Evolutionary conservation across 2,113 vertebrate genomes (phyloP), one percentile per base, ranked within the genome.

Genomic region (Thomomys bottae): DNA sequence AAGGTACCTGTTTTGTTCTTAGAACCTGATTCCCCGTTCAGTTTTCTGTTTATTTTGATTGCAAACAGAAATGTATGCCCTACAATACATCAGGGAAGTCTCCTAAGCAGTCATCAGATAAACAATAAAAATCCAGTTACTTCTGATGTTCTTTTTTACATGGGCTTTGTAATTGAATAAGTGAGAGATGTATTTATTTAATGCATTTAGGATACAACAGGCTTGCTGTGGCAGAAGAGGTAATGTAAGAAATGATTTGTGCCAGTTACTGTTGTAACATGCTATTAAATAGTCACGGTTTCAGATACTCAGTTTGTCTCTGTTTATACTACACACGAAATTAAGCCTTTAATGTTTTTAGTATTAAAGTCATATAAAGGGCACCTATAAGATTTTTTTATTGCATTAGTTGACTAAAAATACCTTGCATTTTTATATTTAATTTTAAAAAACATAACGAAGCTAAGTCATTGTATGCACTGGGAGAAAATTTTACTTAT

Each of bases 51-150:
- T 89, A 78, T 93, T 42, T 70, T 45, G 57, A 92, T 42, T 92
- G 84, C 87, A 89, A 6, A 73, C 93, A 86, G 77, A 92, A 92
- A 34, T 26, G 30, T 70, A 84, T 63, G 49, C 32, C 59, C 20
- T 76, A 20, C 28, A 14, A 14, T 21, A 12, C 34, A 81, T 85
- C 0, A 7, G 91, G 89, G 71, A 54, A 2, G 84, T 45, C 67
- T 95, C 81, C 87, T 90, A 93, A 96, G 92, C n/a, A 77, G 90
- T 76, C 89, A 26, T 71, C 71, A 73, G 83, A 94, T 88, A 96
- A 90, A 70, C 28, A 90, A 85, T 54, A 54, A 87, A 94, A 91
- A 95, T 89, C 42, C 67, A 89, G 61, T 1, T 61, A 1, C n/a
- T 89, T 96, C 96, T 94, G 86, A 96, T 54, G 49, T 54, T 54